Percentiles rank a stretch among this genome's conserved stretches.
phyloP scores from a whole-genome alignment of 2,797 vertebrate species.

The Phrynocephalus guinanensis region DNA sequence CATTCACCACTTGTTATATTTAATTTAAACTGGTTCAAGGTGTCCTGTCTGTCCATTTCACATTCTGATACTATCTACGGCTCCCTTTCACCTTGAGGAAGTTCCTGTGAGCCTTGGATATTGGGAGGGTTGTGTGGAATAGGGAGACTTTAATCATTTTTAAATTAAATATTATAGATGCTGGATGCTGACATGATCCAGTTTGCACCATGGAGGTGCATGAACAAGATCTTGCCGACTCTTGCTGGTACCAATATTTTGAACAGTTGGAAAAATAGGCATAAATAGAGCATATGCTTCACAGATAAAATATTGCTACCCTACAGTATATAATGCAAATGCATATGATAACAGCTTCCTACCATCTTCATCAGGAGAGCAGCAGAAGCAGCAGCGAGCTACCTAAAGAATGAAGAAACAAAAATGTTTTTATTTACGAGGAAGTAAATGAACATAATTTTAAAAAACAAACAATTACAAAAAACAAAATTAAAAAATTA shows the following conservation, averaged over 20 bases:
- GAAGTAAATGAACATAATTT: slow-evolving; percentile 1
- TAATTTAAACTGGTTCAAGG: too few relatives aligned
- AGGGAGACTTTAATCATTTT: too few relatives aligned
- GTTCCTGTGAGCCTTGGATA: too few relatives aligned
- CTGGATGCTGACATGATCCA: too few relatives aligned
- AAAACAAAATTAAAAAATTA: slow-evolving; percentile 11
- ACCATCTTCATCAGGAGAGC: slow-evolving; percentile 84
- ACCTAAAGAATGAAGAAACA: slow-evolving; percentile 82
- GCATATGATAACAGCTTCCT: slow-evolving; percentile 56
- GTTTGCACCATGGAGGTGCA: too few relatives aligned
- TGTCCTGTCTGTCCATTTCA: too few relatives aligned
- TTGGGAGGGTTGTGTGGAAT: too few relatives aligned
- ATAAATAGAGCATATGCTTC: not conserved
- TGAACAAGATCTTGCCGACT: too few relatives aligned
- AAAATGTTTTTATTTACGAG: not conserved
- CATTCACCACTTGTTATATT: too few relatives aligned
- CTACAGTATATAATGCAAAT: slow-evolving; percentile 27
- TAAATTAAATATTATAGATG: too few relatives aligned
- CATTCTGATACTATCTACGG: too few relatives aligned
- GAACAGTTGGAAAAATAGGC: not conserved
- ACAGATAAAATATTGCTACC: not conserved
- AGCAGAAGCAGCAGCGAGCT: slow-evolving; percentile 97
- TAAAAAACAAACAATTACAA: not conserved
- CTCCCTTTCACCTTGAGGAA: too few relatives aligned
- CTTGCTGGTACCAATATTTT: not conserved